Percentiles rank a stretch among this genome's conserved stretches.
phyloP scores from a whole-genome alignment of 2,797 vertebrate species.

The Coranthus polyacanthus region DNA sequence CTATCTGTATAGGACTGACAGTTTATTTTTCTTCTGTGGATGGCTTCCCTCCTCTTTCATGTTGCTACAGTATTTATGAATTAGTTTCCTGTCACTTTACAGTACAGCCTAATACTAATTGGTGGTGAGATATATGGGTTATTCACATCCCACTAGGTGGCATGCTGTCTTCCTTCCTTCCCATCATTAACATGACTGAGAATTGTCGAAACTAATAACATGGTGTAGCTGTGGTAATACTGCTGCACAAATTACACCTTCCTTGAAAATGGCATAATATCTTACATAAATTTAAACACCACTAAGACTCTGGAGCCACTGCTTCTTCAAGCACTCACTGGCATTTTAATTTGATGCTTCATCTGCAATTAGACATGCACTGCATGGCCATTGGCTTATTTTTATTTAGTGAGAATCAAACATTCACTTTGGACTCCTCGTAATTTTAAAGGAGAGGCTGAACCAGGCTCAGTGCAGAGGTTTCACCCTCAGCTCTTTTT shows the following conservation, averaged over 20 bases:
- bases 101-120: constrained; percentile 81
- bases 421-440: constrained; percentile 68
- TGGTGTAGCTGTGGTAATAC: constrained; percentile 72
- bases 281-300: constrained; percentile 69
- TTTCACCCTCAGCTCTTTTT: constrained; percentile 52
- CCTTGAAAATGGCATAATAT: constrained; percentile 75
- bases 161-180: constrained; percentile 71
- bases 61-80: constrained; percentile 81
- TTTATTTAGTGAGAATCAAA: constrained; percentile 74
- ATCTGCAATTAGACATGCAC: constrained; percentile 80
- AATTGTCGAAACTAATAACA: constrained; percentile 79
- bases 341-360: constrained; percentile 82
- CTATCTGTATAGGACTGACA: constrained; percentile 75
- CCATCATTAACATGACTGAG: constrained; percentile 74
- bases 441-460: constrained; percentile 60
- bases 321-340: constrained; percentile 63
- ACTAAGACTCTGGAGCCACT: constrained; percentile 44
- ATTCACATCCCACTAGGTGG: constrained; percentile 80
- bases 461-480: constrained; percentile 28
- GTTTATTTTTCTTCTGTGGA: constrained; percentile 77
- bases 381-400: constrained; percentile 72
- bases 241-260: constrained; percentile 76
- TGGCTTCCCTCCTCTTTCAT: constrained; percentile 82
- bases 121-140: constrained; percentile 79
- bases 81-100: constrained; percentile 81